Percentiles rank a stretch among this genome's conserved stretches.
Evolutionary conservation across 30 jellyfish, hydroid and myxozoan genomes (phyloP).

Genomic region (Aurelia aurita complex sp. Pacific): DNA sequence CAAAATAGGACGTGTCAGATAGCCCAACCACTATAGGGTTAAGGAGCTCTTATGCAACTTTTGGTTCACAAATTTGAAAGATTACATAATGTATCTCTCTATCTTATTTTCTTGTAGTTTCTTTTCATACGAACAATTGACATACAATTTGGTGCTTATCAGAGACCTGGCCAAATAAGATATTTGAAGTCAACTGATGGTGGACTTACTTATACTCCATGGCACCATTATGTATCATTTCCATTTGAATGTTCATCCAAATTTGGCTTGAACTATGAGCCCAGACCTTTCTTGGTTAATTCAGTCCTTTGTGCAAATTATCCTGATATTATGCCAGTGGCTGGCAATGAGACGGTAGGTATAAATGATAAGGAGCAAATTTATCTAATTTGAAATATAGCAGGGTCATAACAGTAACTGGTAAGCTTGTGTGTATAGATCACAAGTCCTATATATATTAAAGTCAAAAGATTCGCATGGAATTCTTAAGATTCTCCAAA

Average conservation of each 20-base stretch:
- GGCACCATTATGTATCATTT: slow-evolving; percentile 73
- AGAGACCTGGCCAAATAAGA: slow-evolving; percentile 83
- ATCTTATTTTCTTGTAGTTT: slow-evolving; percentile 26
- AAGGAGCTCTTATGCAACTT: no score
- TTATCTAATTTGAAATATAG: no score
- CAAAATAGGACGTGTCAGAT: no score
- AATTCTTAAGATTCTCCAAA: no score
- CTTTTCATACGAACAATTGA: slow-evolving; percentile 41
- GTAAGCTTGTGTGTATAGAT: no score
- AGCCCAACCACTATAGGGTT: no score
- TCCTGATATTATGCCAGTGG: slow-evolving; percentile 22
- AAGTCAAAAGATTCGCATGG: no score
- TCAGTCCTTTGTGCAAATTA: slow-evolving; percentile 66
- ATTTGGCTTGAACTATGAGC: slow-evolving; percentile 37
- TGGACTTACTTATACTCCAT: slow-evolving; percentile 72
- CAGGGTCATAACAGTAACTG: no score
- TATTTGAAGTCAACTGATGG: slow-evolving; percentile 65
- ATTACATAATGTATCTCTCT: not conserved
- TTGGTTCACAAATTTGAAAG: no score
- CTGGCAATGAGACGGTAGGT: slow-evolving; percentile 60
- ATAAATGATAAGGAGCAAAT: not conserved
- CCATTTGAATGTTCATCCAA: slow-evolving; percentile 66
- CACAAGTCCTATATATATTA: no score
- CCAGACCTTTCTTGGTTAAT: slow-evolving; percentile 60
- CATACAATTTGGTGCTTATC: slow-evolving; percentile 69